Conservation (phyloP, 2,797 vertebrate genomes). For the Mormyrops boulengeri region DNA sequence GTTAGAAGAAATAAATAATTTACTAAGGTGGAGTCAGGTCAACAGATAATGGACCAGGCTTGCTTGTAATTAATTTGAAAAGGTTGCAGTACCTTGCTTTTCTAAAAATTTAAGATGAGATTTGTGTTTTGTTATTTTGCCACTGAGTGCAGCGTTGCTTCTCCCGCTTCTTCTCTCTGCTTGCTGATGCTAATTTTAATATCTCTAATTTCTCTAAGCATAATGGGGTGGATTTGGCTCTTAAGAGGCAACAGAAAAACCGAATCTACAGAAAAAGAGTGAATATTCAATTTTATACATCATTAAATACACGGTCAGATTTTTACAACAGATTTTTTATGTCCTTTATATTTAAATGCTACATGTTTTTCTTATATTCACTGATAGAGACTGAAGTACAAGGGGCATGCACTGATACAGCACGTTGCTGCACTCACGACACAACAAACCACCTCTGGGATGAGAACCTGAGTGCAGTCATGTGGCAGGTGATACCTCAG, state of each 20-base stretch:
- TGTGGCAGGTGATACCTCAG: not conserved
- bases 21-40: constrained; percentile 42
- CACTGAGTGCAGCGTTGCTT: not conserved
- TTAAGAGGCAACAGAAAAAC: not conserved
- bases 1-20: constrained; percentile 44
- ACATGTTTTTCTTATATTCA: not conserved
- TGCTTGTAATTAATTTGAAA: constrained; percentile 49
- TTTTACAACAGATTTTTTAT: not conserved
- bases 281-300: not conserved
- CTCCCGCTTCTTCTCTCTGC: not conserved
- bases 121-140: not conserved
- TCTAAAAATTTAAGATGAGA: not conserved
- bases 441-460: not conserved
- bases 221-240: not conserved
- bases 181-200: not conserved
- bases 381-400: not conserved
- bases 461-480: not conserved
- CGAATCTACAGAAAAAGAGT: not conserved
- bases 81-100: constrained; percentile 40
- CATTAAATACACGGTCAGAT: no score
- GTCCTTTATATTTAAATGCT: not conserved
- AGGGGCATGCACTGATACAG: not conserved
- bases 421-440: no score
- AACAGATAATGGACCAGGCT: constrained; percentile 48
- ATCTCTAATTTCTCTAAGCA: not conserved